These are phyloP conservation scores for Eupithecia insigniata DNA, from an alignment of 2,888 invertebrate species.

Conservation along the genomic window DNA sequence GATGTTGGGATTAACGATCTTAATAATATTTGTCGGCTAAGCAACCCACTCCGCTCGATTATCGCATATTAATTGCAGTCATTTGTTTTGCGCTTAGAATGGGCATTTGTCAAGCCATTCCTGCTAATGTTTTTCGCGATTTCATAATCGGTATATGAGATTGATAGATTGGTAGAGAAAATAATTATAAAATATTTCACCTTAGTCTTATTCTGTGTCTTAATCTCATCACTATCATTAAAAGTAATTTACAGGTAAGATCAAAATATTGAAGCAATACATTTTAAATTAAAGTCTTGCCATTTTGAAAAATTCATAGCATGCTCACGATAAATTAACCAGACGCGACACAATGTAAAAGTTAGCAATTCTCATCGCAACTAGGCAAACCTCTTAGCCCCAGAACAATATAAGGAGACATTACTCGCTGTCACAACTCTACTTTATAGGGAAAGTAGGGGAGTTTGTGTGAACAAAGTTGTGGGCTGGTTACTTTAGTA, in stretches of 20 bases:
- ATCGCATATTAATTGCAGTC: conserved; percentile 80
- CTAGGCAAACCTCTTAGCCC: conserved; percentile 81
- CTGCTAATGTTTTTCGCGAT: conserved; percentile 71
- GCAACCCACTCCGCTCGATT: conserved; percentile 72
- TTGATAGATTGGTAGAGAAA: conserved; percentile 52
- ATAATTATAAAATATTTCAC: conserved; percentile 54
- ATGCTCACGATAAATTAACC: conserved; percentile 62
- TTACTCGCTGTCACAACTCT: conserved; percentile 83
- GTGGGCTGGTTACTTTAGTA: conserved; percentile 75
- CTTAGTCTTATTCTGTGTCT: no score
- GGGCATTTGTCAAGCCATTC: conserved; percentile 80
- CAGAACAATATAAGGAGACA: conserved; percentile 83
- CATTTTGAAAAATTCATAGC: conserved; percentile 62
- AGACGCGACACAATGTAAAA: conserved; percentile 68
- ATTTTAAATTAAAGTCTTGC: conserved; percentile 8
- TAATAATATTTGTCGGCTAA: conserved; percentile 83
- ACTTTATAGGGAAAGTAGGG: conserved; percentile 81
- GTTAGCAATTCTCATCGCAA: conserved; percentile 80
- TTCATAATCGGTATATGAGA: conserved; percentile 77
- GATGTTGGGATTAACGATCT: conserved; percentile 82
- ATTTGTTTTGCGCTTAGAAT: conserved; percentile 83
- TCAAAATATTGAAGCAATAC: no score
- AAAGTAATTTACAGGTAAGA: no score
- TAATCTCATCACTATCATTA: no score
- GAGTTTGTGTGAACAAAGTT: conserved; percentile 80